These are phyloP conservation scores for Gallinago nigripennis DNA, from an alignment of 2,797 vertebrate species.

Conservation along the genomic window DNA sequence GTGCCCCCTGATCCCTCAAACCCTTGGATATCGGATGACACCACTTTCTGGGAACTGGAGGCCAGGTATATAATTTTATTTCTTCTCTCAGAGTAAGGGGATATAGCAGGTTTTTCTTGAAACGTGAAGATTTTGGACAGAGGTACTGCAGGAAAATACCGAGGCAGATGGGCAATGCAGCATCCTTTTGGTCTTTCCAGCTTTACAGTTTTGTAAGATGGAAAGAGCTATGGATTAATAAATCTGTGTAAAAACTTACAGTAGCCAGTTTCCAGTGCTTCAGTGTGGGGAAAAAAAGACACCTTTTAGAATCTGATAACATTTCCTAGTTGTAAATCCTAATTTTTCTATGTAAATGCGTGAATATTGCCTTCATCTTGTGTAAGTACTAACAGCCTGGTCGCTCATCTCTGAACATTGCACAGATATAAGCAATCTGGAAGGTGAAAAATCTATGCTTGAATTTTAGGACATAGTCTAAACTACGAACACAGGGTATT, in stretches of 20 bases:
- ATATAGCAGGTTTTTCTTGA: not conserved
- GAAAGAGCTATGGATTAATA: not conserved
- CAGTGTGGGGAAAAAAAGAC: not conserved
- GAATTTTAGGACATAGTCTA: not conserved
- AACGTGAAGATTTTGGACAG: not conserved
- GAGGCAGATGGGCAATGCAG: not conserved
- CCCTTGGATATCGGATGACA: constrained; percentile 94
- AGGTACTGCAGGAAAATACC: not conserved
- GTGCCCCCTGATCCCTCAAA: constrained; percentile 91
- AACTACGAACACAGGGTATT: not conserved
- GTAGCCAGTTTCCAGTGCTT: not conserved
- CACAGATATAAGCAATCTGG: not conserved
- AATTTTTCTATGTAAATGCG: not conserved
- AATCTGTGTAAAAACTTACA: not conserved
- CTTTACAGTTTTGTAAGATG: not conserved
- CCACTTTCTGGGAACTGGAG: constrained; percentile 93
- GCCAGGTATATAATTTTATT: constrained; percentile 81
- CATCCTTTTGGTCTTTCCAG: not conserved
- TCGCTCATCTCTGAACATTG: not conserved
- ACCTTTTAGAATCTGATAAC: not conserved
- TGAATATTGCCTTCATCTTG: not conserved
- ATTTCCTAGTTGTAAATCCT: not conserved
- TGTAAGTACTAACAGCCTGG: not conserved
- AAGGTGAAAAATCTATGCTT: not conserved
- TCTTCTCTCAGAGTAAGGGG: not conserved